Conservation (phyloP, 2,888 invertebrate genomes). For the Chromoteleia sp. region DNA sequence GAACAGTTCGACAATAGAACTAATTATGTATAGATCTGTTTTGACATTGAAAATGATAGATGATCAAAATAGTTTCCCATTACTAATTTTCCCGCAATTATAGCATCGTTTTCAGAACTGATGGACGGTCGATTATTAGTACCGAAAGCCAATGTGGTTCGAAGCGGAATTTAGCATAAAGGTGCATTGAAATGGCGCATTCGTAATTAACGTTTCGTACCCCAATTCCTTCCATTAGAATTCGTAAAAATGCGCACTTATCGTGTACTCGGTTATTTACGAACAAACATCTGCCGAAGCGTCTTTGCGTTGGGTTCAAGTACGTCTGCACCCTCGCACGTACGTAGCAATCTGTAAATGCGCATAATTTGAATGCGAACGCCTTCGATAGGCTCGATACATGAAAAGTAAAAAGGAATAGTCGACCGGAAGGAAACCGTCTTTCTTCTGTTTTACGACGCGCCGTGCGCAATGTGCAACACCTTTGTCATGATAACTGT, state of each 20-base stretch:
- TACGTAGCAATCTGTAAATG: constrained; percentile 51
- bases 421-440: constrained; percentile 67
- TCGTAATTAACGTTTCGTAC: constrained; percentile 79
- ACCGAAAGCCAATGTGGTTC: not conserved
- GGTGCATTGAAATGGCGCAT: constrained; percentile 44
- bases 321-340: constrained; percentile 40
- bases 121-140: too few species aligned
- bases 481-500: constrained; percentile 54
- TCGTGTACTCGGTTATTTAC: constrained; percentile 70
- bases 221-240: constrained; percentile 82
- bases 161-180: constrained; percentile 29
- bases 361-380: constrained; percentile 65
- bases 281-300: constrained; percentile 71
- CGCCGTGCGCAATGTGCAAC: constrained; percentile 61
- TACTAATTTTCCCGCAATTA: constrained; percentile 37
- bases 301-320: constrained; percentile 35
- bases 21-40: constrained; percentile 40
- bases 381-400: constrained; percentile 63
- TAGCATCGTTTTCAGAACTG: constrained; percentile 9
- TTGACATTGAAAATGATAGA: constrained; percentile 48
- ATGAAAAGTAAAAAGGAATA: constrained; percentile 33
- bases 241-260: constrained; percentile 79
- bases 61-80: constrained; percentile 21
- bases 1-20: constrained; percentile 28
- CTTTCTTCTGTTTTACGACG: constrained; percentile 56